Base-by-base conservation (phyloP, 1,140 invertebrate species). In the Drosophila burlai region DNA sequence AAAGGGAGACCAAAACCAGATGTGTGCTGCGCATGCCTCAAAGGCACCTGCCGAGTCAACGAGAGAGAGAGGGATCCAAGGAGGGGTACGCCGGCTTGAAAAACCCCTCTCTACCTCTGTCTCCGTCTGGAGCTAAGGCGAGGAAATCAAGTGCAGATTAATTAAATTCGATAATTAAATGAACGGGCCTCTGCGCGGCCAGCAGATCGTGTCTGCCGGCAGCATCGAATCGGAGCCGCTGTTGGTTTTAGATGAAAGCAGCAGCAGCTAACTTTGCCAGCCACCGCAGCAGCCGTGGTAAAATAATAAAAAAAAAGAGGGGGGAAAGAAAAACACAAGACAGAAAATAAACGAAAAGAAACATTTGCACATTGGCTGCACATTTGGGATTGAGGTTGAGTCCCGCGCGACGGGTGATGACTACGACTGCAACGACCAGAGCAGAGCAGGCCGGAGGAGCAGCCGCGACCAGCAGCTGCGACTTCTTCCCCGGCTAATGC, bases 111-210 rank as follows among this genome's bases (percentile, higher is more conserved):
- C 52, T 4, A 18, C 40, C 45, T 46, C 50, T 18, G 55, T 26
- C 61, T 47, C 59, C 16, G 68, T 47, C 76, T 65, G 65, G 31
- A 61, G 62, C 59, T 78, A 64, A 80, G 81, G 84, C 84, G 84
- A 89, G 76, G 89, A 89, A 90, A 89, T 90, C 85, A 89, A 89
- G 85, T 89, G 85, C 85, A 89, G 85, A 89, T 89, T 89, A 89
- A 89, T 89, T 89, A 89, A 89, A 89, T 89, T 89, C 85, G 85
- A 89, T 89, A 89, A 89, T 89, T 89, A 89, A 89, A 89, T 82
- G 85, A 89, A 90, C 79, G 85, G 66, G 81, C 74, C 79, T 45
- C 71, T 29, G 24, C 58, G 71, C 52, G 81, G 67, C 72, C 46
- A 67, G 49, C 67, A 76, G 77, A 80, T 85, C 82, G 82, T 84